phyloP scores from a whole-genome alignment of 2,797 vertebrate genomes.

The Cirrhinus mrigala region DNA sequence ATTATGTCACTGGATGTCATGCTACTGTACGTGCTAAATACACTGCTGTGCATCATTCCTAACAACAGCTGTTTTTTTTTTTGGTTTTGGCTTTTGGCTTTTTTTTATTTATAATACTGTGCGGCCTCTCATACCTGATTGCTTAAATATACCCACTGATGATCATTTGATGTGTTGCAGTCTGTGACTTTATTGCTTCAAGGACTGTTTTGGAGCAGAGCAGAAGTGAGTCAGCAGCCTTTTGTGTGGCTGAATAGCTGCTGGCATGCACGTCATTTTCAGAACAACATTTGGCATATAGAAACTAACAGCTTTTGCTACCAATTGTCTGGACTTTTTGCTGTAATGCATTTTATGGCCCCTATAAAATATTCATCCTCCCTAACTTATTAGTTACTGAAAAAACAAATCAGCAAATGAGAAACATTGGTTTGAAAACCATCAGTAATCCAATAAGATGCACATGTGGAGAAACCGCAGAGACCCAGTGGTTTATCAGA shows the following conservation, averaged over 20 bases:
- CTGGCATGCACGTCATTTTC: conserved; percentile 67
- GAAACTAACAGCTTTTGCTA: conserved; percentile 68
- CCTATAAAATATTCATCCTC: conserved; percentile 67
- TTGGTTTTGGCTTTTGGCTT: too few species aligned
- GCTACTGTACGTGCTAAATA: neutral
- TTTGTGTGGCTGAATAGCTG: conserved; percentile 70
- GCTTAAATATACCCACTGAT: conserved; percentile 1
- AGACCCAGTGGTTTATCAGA: conserved; percentile 66
- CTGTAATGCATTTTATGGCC: conserved; percentile 72
- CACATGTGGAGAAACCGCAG: conserved; percentile 71
- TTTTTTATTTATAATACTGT: neutral
- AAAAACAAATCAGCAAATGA: conserved; percentile 70
- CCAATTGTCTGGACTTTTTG: conserved; percentile 71
- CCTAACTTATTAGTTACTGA: conserved; percentile 62
- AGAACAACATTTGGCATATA: conserved; percentile 74
- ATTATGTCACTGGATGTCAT: neutral
- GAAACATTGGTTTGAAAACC: conserved; percentile 67
- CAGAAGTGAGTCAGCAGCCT: conserved; percentile 64
- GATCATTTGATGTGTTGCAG: neutral
- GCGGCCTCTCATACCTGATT: neutral
- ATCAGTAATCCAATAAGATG: conserved; percentile 69
- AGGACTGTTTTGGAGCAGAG: conserved; percentile 19
- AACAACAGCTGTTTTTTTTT: too few species aligned
- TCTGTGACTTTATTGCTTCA: conserved; percentile 7
- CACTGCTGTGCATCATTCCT: neutral